These are phyloP conservation scores for Murina feae DNA, from an alignment of 2,113 vertebrate genomes.

Conservation along the genomic window DNA sequence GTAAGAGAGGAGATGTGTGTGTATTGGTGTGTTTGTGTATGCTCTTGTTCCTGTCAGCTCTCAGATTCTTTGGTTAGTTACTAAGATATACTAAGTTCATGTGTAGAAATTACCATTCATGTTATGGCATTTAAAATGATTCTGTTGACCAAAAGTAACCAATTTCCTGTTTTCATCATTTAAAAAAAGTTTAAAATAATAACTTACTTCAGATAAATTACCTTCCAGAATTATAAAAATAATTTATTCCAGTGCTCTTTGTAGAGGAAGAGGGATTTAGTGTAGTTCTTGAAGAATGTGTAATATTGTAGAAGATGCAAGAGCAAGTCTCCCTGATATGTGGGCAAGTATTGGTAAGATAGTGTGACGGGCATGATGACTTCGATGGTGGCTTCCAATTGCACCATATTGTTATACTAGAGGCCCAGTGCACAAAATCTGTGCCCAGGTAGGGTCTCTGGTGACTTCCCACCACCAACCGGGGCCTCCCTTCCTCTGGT, in stretches of 20 bases:
- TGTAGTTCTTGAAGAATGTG: not conserved
- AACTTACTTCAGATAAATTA: not conserved
- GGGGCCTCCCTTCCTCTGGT: too few species aligned
- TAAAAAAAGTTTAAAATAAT: not conserved
- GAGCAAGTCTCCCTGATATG: not conserved
- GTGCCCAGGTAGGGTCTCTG: too few species aligned
- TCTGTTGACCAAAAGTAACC: not conserved
- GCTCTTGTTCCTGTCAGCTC: not conserved
- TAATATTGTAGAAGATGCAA: not conserved
- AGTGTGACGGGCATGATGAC: not conserved
- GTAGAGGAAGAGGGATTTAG: not conserved
- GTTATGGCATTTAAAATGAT: not conserved
- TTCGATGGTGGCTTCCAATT: not conserved
- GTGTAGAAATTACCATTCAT: not conserved
- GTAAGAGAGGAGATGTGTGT: not conserved
- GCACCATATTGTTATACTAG: not conserved
- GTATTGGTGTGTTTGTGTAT: not conserved
- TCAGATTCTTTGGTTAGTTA: not conserved
- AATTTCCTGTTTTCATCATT: not conserved
- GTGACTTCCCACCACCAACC: too few species aligned
- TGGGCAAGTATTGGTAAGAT: not conserved
- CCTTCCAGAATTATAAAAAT: not conserved
- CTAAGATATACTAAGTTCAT: not conserved
- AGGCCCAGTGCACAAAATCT: too few species aligned
- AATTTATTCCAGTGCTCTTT: not conserved